Base-by-base conservation (phyloP, 2,797 vertebrate species). In the Avahi laniger region DNA sequence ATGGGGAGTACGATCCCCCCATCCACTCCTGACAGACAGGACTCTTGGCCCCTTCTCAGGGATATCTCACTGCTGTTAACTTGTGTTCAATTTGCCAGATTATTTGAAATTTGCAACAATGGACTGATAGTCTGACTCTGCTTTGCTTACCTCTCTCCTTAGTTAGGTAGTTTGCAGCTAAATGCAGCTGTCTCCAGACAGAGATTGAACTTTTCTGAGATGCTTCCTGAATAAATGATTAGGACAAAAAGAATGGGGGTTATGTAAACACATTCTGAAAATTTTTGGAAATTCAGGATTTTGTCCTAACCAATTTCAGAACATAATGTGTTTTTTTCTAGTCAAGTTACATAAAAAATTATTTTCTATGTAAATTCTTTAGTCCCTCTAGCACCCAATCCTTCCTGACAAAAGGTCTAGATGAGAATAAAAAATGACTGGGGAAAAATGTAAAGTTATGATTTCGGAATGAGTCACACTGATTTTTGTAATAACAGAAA, bases 201-300 rank as follows among this genome's bases (percentile, higher is more conserved):
- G 50, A 91, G 38, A 52, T 7, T 52, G 24, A 57, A 35, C 14
- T 73, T 91, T 84, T 87, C 67, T 22, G 84, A 41, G 17, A 35
- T 78, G 63, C 18, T 92, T 88, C 61, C 24, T 70, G 14, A 80
- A 97, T 35, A 92, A 96, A 96, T 72, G 13, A 78, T 82, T 30
- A 65, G 38, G 57, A 85, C 81, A 67, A 88, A 94, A 79, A 7
- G 30, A 12, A 2, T 79, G 20, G 41, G 26, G 14, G 4, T 89
- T 76, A 81, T 73, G 5, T 78, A 88, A 87, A 85, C 15, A 67
- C 18, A 14, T 84, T 88, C 69, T 82, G 57, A 92, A 95, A 72
- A 52, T 26, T 48, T 93, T 69, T 91, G 15, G 52, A 91, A 94
- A 78, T 63, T 95, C 52, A 73, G n/a, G 9, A 48, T 89, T 91